A percentile compares a stretch with the other conserved stretches of the same genome.
phyloP scores from a whole-genome alignment of 2,113 vertebrate genomes.

The Condylura cristata region DNA sequence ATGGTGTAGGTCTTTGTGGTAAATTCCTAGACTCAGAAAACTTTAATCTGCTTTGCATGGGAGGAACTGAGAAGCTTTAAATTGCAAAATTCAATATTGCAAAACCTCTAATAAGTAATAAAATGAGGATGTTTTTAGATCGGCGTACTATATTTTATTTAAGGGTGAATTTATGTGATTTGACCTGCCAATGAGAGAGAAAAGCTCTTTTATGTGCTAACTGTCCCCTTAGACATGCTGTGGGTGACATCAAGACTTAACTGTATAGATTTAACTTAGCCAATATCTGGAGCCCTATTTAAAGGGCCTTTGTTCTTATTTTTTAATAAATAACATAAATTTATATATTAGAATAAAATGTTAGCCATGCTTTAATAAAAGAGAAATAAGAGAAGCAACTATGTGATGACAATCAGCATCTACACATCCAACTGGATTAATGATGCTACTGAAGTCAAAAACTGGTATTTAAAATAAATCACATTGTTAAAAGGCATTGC shows the following conservation, averaged over 20 bases:
- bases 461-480: constrained; percentile 53
- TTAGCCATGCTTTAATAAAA: constrained; percentile 57
- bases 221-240: constrained; percentile 54
- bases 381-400: constrained; percentile 35
- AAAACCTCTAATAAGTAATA: background rate
- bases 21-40: background rate
- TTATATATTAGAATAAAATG: background rate
- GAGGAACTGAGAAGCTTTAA: background rate
- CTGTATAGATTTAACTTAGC: constrained; percentile 55
- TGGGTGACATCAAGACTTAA: constrained; percentile 21
- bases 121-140: background rate
- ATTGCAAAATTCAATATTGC: background rate
- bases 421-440: constrained; percentile 66
- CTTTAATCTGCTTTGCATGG: background rate
- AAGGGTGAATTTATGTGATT: constrained; percentile 66
- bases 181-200: background rate
- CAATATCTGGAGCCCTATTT: background rate
- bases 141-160: background rate
- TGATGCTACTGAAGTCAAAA: constrained; percentile 62
- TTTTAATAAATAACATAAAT: constrained; percentile 12
- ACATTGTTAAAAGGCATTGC: constrained; percentile 67
- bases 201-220: constrained; percentile 53
- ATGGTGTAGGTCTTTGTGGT: background rate
- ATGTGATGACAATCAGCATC: constrained; percentile 43
- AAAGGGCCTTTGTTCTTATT: background rate